Conservation (phyloP, 2,797 vertebrate species). For the Coluber constrictor region DNA sequence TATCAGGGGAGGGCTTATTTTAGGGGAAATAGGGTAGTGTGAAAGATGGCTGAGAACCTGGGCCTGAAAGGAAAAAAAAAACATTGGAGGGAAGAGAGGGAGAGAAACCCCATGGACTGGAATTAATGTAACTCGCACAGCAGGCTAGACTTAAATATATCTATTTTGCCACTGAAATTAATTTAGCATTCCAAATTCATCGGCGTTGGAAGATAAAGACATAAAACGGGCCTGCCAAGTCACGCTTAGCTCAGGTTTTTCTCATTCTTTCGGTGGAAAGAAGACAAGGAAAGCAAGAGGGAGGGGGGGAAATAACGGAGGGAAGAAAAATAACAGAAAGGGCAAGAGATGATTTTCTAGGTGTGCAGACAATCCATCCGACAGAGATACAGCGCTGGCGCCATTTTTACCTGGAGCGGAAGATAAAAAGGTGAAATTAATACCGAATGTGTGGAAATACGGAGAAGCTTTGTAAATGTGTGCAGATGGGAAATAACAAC, state of each 20-base stretch:
- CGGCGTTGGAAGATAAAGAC: slow-evolving; percentile 44
- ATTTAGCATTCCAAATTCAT: slow-evolving; percentile 53
- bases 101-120: slow-evolving; percentile 25
- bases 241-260: slow-evolving; percentile 39
- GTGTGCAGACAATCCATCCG: not conserved
- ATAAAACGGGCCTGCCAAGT: slow-evolving; percentile 36
- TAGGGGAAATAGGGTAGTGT: not conserved
- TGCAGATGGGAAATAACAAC: not conserved
- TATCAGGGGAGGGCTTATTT: too few relatives aligned
- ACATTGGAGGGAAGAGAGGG: not conserved
- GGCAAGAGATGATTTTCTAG: slow-evolving; percentile 9
- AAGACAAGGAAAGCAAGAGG: not conserved
- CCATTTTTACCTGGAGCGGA: not conserved
- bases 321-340: not conserved
- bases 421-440: not conserved
- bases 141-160: slow-evolving; percentile 48
- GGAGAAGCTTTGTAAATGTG: not conserved
- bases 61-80: not conserved
- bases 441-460: not conserved
- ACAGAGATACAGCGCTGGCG: not conserved
- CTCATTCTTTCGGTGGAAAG: not conserved
- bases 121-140: slow-evolving; percentile 52
- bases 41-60: slow-evolving; percentile 47
- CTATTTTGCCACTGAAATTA: slow-evolving; percentile 52
- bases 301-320: not conserved